Percentiles rank a stretch among this genome's conserved stretches.
phyloP scores from a whole-genome alignment of 2,888 invertebrate species.

The Chymomyza fuscimana region DNA sequence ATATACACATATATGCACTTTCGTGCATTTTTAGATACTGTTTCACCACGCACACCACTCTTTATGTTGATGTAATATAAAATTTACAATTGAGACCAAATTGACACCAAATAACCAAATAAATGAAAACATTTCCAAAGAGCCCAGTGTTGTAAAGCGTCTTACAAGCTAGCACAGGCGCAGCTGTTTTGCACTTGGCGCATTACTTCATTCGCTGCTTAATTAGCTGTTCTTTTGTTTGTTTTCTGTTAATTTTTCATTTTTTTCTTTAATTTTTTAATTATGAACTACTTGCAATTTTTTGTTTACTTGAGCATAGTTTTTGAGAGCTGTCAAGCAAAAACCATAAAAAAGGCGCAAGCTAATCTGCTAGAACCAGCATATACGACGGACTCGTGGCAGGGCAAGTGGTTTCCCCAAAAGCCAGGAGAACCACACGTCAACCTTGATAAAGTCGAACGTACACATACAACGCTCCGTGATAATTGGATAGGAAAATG shows the following conservation, averaged over 20 bases:
- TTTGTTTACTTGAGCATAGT: conserved; percentile 28
- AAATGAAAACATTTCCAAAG: background rate
- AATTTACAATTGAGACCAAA: background rate
- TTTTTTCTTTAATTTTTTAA: conserved; percentile 39
- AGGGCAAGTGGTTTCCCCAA: conserved; percentile 56
- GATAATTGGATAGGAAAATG: conserved; percentile 56
- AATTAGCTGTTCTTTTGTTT: conserved; percentile 37
- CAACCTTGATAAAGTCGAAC: conserved; percentile 33
- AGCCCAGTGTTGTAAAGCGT: conserved; percentile 21
- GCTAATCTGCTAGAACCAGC: conserved; percentile 47
- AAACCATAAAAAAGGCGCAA: conserved; percentile 72
- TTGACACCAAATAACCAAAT: background rate
- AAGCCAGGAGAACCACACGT: conserved; percentile 28
- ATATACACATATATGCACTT: background rate
- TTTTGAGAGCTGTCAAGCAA: conserved; percentile 36
- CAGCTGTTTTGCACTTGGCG: conserved; percentile 46
- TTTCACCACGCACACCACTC: background rate
- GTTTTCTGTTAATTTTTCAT: conserved; percentile 43
- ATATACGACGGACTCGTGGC: conserved; percentile 34
- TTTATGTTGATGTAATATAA: background rate
- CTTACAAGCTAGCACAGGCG: conserved; percentile 21
- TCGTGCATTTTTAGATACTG: background rate
- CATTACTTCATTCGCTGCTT: conserved; percentile 42
- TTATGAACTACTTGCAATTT: conserved; percentile 27
- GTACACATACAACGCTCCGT: conserved; percentile 23